These are phyloP conservation scores for Cyanoliseus patagonus DNA, from an alignment of 2,113 vertebrate genomes.

Conservation along the genomic window DNA sequence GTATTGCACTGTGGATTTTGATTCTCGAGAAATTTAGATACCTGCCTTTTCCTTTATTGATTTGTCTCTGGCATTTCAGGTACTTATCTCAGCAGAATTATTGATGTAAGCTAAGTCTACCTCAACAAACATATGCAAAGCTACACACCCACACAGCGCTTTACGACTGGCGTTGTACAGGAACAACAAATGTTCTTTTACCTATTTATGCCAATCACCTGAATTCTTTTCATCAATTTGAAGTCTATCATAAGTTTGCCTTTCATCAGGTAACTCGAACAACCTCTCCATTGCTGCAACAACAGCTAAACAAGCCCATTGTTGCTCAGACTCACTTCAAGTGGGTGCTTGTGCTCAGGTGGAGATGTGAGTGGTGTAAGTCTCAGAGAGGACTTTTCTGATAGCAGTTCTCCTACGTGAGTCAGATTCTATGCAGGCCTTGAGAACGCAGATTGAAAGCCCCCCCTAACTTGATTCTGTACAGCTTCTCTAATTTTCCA, in stretches of 20 bases:
- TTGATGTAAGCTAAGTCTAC: not conserved
- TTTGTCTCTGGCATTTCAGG: not conserved
- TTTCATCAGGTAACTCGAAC: not conserved
- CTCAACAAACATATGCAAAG: not conserved
- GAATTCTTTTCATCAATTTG: not conserved
- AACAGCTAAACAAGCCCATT: not conserved
- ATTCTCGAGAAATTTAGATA: not conserved
- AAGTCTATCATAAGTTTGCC: not conserved
- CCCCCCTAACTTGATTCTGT: not conserved
- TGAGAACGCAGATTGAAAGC: not conserved
- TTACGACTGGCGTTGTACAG: not conserved
- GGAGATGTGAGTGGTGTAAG: not conserved
- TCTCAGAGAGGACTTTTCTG: not conserved
- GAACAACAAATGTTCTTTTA: not conserved
- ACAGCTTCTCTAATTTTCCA: not conserved
- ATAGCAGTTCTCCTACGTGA: not conserved
- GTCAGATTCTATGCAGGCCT: not conserved
- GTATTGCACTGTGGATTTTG: accelerated
- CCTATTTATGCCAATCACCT: not conserved
- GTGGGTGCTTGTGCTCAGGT: not conserved
- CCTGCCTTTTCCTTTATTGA: not conserved
- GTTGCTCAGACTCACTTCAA: not conserved
- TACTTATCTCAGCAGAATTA: constrained; percentile 18
- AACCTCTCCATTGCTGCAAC: not conserved
- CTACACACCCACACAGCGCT: not conserved